These are phyloP conservation scores for Heliothis peltigera DNA, from an alignment of 2,888 invertebrate genomes.

Conservation along the genomic window DNA sequence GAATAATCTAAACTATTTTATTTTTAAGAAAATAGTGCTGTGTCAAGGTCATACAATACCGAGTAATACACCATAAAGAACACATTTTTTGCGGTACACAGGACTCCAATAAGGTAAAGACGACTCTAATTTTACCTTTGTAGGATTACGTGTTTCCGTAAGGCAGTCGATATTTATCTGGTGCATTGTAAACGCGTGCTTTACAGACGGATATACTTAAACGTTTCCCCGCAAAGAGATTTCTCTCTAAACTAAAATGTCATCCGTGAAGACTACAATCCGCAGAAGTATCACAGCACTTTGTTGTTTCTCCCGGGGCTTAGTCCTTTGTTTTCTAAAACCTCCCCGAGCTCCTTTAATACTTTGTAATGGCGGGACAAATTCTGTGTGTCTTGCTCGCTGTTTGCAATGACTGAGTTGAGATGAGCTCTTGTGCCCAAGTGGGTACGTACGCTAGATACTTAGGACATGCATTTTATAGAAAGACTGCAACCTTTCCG, in stretches of 20 bases:
- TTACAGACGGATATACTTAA: constrained; percentile 56
- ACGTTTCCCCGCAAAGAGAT: constrained; percentile 73
- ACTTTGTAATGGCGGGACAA: constrained; percentile 82
- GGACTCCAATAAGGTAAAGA: too few species aligned
- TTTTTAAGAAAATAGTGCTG: too few species aligned
- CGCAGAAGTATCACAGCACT: constrained; percentile 81
- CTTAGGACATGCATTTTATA: constrained; percentile 50
- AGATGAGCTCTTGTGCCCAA: constrained; percentile 60
- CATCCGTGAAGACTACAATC: constrained; percentile 77
- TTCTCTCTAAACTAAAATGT: constrained; percentile 79
- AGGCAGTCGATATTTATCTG: constrained; percentile 32
- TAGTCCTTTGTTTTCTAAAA: constrained; percentile 85
- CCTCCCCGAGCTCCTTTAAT: constrained; percentile 81
- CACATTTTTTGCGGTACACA: too few species aligned
- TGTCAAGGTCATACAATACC: too few species aligned
- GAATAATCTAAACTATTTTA: too few species aligned
- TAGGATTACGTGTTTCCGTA: constrained; percentile 4
- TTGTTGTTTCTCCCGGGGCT: constrained; percentile 80
- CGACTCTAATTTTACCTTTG: neutral
- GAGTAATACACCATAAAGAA: too few species aligned
- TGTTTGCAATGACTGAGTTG: constrained; percentile 69
- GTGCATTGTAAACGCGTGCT: constrained; percentile 33
- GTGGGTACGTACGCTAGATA: constrained; percentile 48
- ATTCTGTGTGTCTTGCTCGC: constrained; percentile 75
- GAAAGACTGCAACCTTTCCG: constrained; percentile 31